Conservation (phyloP, 2,888 invertebrate genomes). For the Piscicola geometra region DNA sequence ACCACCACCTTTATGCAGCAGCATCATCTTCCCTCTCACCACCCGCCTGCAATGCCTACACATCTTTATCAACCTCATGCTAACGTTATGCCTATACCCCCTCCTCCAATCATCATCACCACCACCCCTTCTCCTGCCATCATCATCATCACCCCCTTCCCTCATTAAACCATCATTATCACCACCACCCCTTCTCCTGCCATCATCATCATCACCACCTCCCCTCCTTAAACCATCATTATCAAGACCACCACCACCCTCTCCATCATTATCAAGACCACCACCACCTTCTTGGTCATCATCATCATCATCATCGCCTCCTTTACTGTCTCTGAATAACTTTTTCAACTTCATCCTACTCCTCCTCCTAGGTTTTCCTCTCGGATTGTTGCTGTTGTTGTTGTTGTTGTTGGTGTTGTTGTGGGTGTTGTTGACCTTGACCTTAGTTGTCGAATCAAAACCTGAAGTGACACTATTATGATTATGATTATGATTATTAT, state of each 20-base stretch:
- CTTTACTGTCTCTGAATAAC: too few species aligned
- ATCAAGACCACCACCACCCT: background rate
- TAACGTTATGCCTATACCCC: background rate
- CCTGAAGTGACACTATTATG: too few species aligned
- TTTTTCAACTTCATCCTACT: background rate
- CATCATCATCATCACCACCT: slow-evolving; percentile 7
- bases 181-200: background rate
- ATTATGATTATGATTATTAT: background rate
- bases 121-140: background rate
- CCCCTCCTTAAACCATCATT: background rate
- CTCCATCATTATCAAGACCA: background rate
- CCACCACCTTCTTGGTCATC: background rate
- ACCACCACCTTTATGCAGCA: too few species aligned
- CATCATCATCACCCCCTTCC: background rate
- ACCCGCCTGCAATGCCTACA: background rate
- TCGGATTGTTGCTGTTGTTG: background rate
- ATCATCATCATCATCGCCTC: background rate
- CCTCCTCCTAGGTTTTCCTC: background rate
- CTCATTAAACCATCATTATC: background rate
- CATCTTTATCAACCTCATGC: slow-evolving; percentile 8
- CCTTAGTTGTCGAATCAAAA: too few species aligned
- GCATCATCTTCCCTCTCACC: background rate
- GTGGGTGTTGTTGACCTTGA: background rate
- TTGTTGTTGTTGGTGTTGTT: background rate
- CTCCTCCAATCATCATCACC: background rate